Conservation (phyloP, 2,888 invertebrate species). For the Biston betularia region DNA sequence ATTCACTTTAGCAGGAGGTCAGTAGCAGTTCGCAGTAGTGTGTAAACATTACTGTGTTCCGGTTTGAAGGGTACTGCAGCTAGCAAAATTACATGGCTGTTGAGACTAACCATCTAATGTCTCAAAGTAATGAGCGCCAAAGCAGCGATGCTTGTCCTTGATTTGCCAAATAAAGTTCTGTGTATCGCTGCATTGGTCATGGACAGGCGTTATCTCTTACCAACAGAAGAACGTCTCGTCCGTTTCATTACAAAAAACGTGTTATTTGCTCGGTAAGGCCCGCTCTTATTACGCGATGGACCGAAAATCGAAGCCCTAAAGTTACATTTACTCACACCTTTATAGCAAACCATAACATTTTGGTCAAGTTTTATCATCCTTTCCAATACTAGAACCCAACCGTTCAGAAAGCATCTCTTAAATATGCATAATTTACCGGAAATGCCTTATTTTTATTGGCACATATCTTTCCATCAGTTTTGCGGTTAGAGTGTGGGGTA, state of each 20-base stretch:
- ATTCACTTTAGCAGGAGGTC: too few relatives aligned
- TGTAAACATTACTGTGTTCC: too few relatives aligned
- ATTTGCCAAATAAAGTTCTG: too few relatives aligned
- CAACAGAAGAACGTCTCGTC: too few relatives aligned
- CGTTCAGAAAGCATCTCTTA: slow-evolving; percentile 39
- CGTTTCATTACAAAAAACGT: neutral
- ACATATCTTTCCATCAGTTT: slow-evolving; percentile 41
- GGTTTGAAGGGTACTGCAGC: too few relatives aligned
- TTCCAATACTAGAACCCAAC: slow-evolving; percentile 38
- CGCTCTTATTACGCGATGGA: slow-evolving; percentile 7
- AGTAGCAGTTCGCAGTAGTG: too few relatives aligned
- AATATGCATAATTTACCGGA: slow-evolving; percentile 43
- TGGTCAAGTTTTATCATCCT: slow-evolving; percentile 43
- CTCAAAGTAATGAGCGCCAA: too few relatives aligned
- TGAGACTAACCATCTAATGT: too few relatives aligned
- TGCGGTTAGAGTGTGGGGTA: slow-evolving; percentile 52
- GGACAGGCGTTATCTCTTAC: too few relatives aligned
- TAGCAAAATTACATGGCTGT: too few relatives aligned
- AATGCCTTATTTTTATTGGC: slow-evolving; percentile 45
- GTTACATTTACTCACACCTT: slow-evolving; percentile 42
- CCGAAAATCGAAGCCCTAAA: slow-evolving; percentile 32
- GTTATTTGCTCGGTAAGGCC: neutral
- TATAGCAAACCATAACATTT: slow-evolving; percentile 43
- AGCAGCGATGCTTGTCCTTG: too few relatives aligned
- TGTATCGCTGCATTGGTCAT: too few relatives aligned